Conservation (phyloP, 2,888 invertebrate genomes). For the Bellardia pandia region DNA sequence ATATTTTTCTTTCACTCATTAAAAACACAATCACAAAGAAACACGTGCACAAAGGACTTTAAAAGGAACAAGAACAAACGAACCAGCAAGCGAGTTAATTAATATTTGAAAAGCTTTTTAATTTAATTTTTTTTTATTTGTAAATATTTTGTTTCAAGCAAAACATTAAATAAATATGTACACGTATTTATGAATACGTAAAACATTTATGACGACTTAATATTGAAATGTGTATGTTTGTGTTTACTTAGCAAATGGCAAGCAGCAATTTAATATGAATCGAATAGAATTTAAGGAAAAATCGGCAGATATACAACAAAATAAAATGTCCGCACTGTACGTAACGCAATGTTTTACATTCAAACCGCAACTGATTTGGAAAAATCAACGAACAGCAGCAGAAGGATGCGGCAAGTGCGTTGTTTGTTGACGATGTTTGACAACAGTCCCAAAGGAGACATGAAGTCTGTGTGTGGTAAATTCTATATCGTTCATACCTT, state of each 20-base stretch:
- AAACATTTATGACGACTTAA: slow-evolving; percentile 53
- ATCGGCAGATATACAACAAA: slow-evolving; percentile 62
- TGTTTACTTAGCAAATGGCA: slow-evolving; percentile 31
- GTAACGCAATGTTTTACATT: slow-evolving; percentile 79
- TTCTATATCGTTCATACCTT: not conserved
- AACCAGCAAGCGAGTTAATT: slow-evolving; percentile 27
- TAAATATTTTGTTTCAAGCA: slow-evolving; percentile 8
- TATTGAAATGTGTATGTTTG: slow-evolving; percentile 6
- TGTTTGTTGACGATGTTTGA: slow-evolving; percentile 63
- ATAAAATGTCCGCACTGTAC: slow-evolving; percentile 74
- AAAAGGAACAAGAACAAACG: slow-evolving; percentile 20
- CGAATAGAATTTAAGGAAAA: slow-evolving; percentile 66
- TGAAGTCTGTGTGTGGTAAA: slow-evolving; percentile 60
- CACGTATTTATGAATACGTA: not conserved
- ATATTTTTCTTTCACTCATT: slow-evolving; percentile 1
- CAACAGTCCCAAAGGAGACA: slow-evolving; percentile 66
- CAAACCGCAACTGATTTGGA: slow-evolving; percentile 82
- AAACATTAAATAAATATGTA: slow-evolving; percentile 10
- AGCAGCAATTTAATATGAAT: slow-evolving; percentile 59
- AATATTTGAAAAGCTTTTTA: slow-evolving; percentile 39
- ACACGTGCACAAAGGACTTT: slow-evolving; percentile 55
- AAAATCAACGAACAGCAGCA: slow-evolving; percentile 55
- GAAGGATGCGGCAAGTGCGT: slow-evolving; percentile 66
- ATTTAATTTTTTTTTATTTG: slow-evolving; percentile 6
- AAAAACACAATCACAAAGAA: slow-evolving; percentile 42